Percentiles rank a stretch among this genome's conserved stretches.
These are phyloP conservation scores for Leptarthrus brevirostris DNA, from an alignment of 2,888 invertebrate genomes.

Conservation along the genomic window DNA sequence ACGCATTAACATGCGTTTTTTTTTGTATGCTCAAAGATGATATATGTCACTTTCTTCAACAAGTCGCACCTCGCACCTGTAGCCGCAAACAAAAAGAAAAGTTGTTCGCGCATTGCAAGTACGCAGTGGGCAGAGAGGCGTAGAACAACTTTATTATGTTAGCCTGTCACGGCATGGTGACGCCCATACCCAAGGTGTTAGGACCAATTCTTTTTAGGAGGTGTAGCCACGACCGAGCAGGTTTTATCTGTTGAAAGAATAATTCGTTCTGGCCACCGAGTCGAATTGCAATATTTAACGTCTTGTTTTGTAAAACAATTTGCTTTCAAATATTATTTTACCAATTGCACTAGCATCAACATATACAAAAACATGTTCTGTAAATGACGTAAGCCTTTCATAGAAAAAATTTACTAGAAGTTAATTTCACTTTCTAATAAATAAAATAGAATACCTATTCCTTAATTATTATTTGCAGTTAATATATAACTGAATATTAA, in stretches of 20 bases:
- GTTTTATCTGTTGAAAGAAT: neutral
- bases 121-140: slow-evolving; percentile 39
- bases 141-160: slow-evolving; percentile 46
- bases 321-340: too few relatives aligned
- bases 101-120: neutral
- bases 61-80: slow-evolving; percentile 6
- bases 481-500: too few relatives aligned
- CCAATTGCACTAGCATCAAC: too few relatives aligned
- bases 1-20: neutral
- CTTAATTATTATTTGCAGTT: too few relatives aligned
- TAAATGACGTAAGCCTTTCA: too few relatives aligned
- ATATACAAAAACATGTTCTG: too few relatives aligned
- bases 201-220: slow-evolving; percentile 38
- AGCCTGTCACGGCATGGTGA: slow-evolving; percentile 39
- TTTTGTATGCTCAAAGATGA: neutral
- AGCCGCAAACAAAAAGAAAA: slow-evolving; percentile 10
- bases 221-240: slow-evolving; percentile 35
- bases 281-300: too few relatives aligned
- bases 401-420: too few relatives aligned
- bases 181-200: slow-evolving; percentile 47
- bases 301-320: too few relatives aligned
- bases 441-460: too few relatives aligned
- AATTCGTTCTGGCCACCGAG: too few relatives aligned
- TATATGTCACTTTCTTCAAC: slow-evolving; percentile 26
- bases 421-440: too few relatives aligned